Evolutionary conservation across 2,888 invertebrate genomes (phyloP).

Genomic region (Phengaris arion): DNA sequence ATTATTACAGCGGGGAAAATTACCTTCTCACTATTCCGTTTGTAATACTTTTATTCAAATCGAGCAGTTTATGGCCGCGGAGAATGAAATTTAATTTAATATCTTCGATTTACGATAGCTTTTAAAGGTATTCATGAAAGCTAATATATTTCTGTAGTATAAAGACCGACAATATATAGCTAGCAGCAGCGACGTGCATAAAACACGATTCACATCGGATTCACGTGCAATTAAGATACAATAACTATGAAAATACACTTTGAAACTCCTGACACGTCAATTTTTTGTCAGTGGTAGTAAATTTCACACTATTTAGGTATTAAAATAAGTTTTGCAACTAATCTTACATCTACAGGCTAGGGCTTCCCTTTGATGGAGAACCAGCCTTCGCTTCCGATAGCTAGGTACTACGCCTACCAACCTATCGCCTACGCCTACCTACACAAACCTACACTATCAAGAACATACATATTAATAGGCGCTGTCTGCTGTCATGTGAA

Average conservation of each 20-base stretch:
- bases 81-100: slow-evolving; percentile 32
- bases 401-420: too few relatives aligned
- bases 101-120: slow-evolving; percentile 27
- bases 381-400: too few relatives aligned
- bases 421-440: too few relatives aligned
- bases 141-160: not conserved
- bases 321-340: too few relatives aligned
- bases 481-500: not conserved
- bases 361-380: too few relatives aligned
- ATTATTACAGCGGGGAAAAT: slow-evolving; percentile 30
- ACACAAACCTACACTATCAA: not conserved
- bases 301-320: too few relatives aligned
- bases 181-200: not conserved
- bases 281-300: too few relatives aligned
- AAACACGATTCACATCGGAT: too few relatives aligned
- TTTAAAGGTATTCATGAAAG: not conserved
- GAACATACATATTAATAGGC: not conserved
- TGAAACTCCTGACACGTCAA: too few relatives aligned
- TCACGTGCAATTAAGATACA: too few relatives aligned
- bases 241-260: too few relatives aligned
- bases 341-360: too few relatives aligned
- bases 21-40: slow-evolving; percentile 20
- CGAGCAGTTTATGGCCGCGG: not conserved
- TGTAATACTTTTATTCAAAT: slow-evolving; percentile 12
- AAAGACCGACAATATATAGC: not conserved